Conservation (phyloP, 1,140 invertebrate genomes). For the Leptonema lineaticorne region DNA sequence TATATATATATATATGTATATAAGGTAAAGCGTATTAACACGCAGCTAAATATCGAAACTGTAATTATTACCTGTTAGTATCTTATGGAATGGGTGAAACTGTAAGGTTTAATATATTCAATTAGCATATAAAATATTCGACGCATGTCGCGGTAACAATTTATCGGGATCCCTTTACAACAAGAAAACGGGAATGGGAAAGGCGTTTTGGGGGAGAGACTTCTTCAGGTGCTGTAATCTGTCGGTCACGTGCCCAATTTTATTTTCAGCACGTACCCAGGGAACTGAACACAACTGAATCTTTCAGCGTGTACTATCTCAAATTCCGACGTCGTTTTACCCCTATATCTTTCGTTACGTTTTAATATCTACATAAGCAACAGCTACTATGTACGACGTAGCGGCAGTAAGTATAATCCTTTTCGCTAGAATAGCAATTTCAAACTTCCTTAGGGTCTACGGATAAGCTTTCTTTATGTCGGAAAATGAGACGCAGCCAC, state of each 20-base stretch:
- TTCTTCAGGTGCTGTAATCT: conserved; percentile 26
- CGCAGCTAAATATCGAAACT: too few species aligned
- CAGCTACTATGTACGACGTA: conserved; percentile 48
- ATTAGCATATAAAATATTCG: conserved; percentile 5
- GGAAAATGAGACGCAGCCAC: conserved; percentile 36
- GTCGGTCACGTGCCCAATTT: conserved; percentile 35
- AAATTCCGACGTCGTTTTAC: conserved; percentile 37
- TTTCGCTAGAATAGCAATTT: conserved; percentile 61
- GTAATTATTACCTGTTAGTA: too few species aligned
- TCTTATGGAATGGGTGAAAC: too few species aligned
- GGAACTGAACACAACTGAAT: conserved; percentile 33
- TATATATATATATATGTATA: not conserved
- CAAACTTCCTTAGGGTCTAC: conserved; percentile 60
- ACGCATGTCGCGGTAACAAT: not conserved
- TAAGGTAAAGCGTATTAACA: not conserved
- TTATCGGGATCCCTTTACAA: not conserved
- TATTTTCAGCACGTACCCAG: conserved; percentile 38
- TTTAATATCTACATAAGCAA: conserved; percentile 42
- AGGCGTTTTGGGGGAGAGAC: not conserved
- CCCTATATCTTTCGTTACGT: conserved; percentile 40
- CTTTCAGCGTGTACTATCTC: conserved; percentile 42
- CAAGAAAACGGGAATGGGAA: too few species aligned
- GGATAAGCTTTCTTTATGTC: conserved; percentile 61
- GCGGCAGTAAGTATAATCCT: conserved; percentile 59
- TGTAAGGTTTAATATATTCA: conserved; percentile 1